Evolutionary conservation across 1,140 invertebrate genomes (phyloP).

Genomic region (Proales similis): DNA sequence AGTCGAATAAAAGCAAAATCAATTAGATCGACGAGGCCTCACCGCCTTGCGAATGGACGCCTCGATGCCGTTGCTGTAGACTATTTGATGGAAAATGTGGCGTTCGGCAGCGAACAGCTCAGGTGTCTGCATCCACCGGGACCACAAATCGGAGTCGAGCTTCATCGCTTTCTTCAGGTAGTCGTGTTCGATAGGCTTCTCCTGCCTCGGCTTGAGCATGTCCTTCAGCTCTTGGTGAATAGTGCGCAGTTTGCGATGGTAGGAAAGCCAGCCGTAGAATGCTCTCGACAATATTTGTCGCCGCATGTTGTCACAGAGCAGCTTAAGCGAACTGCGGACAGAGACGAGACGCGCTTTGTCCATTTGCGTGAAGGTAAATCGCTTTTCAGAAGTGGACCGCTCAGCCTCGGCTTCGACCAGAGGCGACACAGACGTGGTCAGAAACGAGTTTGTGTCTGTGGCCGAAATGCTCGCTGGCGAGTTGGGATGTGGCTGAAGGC

Average conservation of each 20-base stretch:
- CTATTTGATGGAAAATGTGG: conserved; percentile 10
- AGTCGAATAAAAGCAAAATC: neutral
- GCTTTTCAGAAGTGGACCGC: no score
- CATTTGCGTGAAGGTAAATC: neutral
- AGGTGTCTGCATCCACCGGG: neutral
- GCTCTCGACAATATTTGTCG: conserved; percentile 86
- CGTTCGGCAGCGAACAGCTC: neutral
- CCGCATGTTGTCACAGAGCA: conserved; percentile 84
- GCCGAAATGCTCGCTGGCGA: no score
- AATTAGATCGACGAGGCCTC: neutral
- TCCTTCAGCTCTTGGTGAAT: conserved; percentile 61
- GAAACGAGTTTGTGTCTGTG: no score
- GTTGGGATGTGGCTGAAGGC: no score
- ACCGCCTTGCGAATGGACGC: conserved; percentile 3
- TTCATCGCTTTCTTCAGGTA: conserved; percentile 10
- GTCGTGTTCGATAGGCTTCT: conserved; percentile 51
- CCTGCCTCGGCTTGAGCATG: conserved; percentile 41
- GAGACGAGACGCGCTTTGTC: neutral
- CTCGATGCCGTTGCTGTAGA: conserved; percentile 21
- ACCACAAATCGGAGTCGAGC: conserved; percentile 10
- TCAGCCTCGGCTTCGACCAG: no score
- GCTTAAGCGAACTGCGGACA: conserved; percentile 46
- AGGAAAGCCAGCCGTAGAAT: conserved; percentile 88
- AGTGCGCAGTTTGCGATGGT: conserved; percentile 81
- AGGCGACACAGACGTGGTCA: no score